Percentiles rank a stretch among this genome's conserved stretches.
Evolutionary conservation across 2,113 vertebrate species (phyloP).

Genomic region (Bostrychus sinensis): DNA sequence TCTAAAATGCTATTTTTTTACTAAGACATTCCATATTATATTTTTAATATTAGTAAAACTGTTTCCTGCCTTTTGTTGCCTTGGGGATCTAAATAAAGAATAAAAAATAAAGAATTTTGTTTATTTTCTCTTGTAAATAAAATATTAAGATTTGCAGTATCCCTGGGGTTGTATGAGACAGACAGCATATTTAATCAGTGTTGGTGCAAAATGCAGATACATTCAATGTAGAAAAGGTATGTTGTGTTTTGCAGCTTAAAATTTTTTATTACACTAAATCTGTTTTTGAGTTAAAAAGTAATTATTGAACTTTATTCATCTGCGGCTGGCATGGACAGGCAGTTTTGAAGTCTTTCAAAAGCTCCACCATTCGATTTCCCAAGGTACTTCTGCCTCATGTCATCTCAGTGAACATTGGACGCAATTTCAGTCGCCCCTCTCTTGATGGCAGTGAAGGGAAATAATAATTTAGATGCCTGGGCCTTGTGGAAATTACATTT

Average conservation of each 20-base stretch:
- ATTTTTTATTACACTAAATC: neutral
- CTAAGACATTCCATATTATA: no score
- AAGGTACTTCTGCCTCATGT: conserved; percentile 2
- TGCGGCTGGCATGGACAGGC: neutral
- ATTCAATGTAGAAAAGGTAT: neutral
- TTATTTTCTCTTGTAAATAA: no score
- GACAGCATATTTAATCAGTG: neutral
- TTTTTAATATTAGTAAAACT: no score
- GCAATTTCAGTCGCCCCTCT: conserved; percentile 10
- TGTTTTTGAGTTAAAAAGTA: conserved; percentile 11
- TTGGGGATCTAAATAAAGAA: no score
- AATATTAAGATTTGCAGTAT: no score
- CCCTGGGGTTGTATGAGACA: no score
- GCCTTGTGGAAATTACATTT: conserved; percentile 4
- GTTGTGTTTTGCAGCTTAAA: conserved; percentile 13
- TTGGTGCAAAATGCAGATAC: neutral
- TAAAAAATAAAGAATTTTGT: no score
- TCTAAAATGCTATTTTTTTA: no score
- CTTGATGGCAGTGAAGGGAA: neutral
- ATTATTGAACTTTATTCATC: conserved; percentile 19
- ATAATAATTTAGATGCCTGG: conserved; percentile 12
- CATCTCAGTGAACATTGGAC: conserved; percentile 14
- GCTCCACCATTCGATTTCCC: neutral
- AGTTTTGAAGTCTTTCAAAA: conserved; percentile 8
- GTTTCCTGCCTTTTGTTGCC: no score